Evolutionary conservation across 2,113 vertebrate species (phyloP).

Genomic region (Orientallactaga bullata): DNA sequence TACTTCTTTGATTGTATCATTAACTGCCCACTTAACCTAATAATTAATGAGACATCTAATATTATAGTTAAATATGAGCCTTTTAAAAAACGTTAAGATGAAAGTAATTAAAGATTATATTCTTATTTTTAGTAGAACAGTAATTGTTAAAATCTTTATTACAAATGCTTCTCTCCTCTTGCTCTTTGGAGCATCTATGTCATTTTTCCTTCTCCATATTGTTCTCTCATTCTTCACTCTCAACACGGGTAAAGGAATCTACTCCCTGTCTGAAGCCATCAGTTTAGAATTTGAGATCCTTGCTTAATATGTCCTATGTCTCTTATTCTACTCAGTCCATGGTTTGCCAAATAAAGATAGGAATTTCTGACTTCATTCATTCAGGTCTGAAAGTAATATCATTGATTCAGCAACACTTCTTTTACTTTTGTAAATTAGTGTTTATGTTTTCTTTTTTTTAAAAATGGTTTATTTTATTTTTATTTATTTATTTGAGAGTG

Average conservation of each 20-base stretch:
- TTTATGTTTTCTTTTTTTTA: neutral
- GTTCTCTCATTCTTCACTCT: neutral
- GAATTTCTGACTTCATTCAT: neutral
- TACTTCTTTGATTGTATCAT: neutral
- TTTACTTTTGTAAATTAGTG: neutral
- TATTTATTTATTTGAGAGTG: too few species aligned
- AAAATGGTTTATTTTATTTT: too few species aligned
- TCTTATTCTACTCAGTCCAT: neutral
- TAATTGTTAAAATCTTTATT: neutral
- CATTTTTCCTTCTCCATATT: neutral
- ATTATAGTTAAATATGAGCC: neutral
- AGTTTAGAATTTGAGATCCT: neutral
- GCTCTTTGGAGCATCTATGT: neutral
- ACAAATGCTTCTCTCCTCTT: neutral
- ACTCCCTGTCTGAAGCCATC: neutral
- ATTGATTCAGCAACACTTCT: fast-evolving
- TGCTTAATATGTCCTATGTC: neutral
- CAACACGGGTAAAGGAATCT: neutral
- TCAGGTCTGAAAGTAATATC: neutral
- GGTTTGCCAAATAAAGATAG: too few species aligned
- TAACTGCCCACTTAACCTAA: neutral
- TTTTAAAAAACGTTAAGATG: neutral
- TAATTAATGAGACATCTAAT: constrained; percentile 11
- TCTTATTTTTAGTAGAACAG: neutral
- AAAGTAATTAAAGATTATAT: constrained; percentile 12